Conservation (phyloP, 2,113 vertebrate species). For the Ameiurus melas region DNA sequence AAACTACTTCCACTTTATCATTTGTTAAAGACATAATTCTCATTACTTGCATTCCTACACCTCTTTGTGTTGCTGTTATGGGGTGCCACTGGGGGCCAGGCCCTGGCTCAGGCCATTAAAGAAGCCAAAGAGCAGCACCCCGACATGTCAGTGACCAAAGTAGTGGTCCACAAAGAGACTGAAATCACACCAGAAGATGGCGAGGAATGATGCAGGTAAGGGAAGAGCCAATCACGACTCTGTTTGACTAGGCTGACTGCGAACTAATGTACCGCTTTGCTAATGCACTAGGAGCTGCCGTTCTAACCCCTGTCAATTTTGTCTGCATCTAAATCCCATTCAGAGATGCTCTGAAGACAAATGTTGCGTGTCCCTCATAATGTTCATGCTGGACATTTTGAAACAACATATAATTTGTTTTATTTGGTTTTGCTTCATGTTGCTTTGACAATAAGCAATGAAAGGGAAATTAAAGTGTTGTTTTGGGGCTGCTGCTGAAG, state of each 20-base stretch:
- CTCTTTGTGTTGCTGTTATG: slow-evolving; percentile 79
- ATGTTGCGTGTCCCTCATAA: slow-evolving; percentile 1
- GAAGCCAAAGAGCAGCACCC: slow-evolving; percentile 96
- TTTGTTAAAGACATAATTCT: slow-evolving; percentile 49
- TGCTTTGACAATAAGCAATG: slow-evolving; percentile 36
- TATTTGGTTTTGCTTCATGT: slow-evolving; percentile 8
- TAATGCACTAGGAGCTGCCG: slow-evolving; percentile 17
- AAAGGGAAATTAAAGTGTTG: not conserved
- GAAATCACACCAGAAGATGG: slow-evolving; percentile 92
- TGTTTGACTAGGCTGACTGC: slow-evolving; percentile 37
- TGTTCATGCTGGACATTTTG: slow-evolving; percentile 26
- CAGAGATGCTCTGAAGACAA: slow-evolving; percentile 13
- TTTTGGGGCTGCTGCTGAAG: not conserved
- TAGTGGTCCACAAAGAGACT: slow-evolving; percentile 97
- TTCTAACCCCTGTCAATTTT: slow-evolving; percentile 41
- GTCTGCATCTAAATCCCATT: slow-evolving; percentile 14
- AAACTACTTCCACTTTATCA: slow-evolving; percentile 4
- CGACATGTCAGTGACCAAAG: slow-evolving; percentile 96
- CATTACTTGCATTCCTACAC: slow-evolving; percentile 83
- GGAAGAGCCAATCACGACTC: slow-evolving; percentile 44
- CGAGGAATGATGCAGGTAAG: slow-evolving; percentile 90
- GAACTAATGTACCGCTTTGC: slow-evolving; percentile 36
- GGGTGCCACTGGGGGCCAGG: slow-evolving; percentile 85
- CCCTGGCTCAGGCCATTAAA: slow-evolving; percentile 92
- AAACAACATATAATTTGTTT: slow-evolving; percentile 15